Evolutionary conservation across 2,797 vertebrate genomes (phyloP), one percentile per base, ranked within the genome.

Genomic region (Sandelia bainsii): DNA sequence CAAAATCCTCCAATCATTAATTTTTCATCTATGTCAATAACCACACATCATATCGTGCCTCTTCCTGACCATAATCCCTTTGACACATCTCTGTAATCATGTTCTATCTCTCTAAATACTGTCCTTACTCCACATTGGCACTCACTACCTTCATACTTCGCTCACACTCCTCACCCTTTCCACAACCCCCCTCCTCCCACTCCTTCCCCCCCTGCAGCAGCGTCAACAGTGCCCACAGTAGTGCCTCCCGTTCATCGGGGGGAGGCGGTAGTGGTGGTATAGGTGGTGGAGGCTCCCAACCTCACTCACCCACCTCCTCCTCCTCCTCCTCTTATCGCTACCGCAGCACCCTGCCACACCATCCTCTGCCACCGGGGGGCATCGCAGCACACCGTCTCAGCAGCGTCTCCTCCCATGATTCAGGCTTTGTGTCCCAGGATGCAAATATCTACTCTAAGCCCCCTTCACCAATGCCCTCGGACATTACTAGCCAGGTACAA

Each of bases 341-440:
- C 95, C 96, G 95, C 95, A 98, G 95, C 95, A 97, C 95, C 95
- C 94, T 97, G 95, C 95, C 96, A 0, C 96, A 97, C 7, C 97
- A 92, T 67, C 95, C 96, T 8, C 93, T 88, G 0, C 80, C 90
- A 22, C 84, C 82, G 0, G 83, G 95, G 75, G 42, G 94, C 79
- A 86, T 91, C 9, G 85, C 91, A 0, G 93, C 96, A 51, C 97
- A 97, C 91, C 97, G 97, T 83, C 96, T 99, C 90, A 97, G 96
- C 96, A 98, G 97, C 27, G 93, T 99, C 88, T 99, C 98, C 48
- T 99, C 98, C 32, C 98, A 99, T 4, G 98, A 99, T 90, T 99
- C 98, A 0, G 98, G 98, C 92, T 99, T 99, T 77, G 93, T 98
- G 89, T 99, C 98, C 72, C 98, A 99, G 94, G 98, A 99, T 0